phyloP scores from a whole-genome alignment of 2,113 vertebrate genomes.

The Scophthalmus maximus region DNA sequence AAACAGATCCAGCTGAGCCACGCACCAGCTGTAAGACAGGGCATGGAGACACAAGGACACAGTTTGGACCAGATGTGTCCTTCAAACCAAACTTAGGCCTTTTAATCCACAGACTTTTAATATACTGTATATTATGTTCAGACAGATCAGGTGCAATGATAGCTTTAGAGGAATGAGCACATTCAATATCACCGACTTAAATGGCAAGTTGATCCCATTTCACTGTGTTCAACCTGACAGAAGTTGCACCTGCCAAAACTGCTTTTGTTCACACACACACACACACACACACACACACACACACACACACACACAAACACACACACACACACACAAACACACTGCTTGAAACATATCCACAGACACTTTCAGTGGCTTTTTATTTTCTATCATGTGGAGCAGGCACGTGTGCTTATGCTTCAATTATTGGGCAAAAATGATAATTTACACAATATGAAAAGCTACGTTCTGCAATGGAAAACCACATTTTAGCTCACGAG shows the following conservation, averaged over 20 bases:
- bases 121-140: constrained; percentile 53
- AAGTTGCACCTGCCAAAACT: constrained; percentile 40
- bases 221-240: constrained; percentile 34
- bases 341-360: background rate
- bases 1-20: background rate
- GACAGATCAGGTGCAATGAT: constrained; percentile 37
- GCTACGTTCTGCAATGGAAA: constrained; percentile 43
- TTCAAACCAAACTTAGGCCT: constrained; percentile 40
- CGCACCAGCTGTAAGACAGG: background rate
- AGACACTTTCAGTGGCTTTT: constrained; percentile 22
- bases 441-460: constrained; percentile 51
- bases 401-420: constrained; percentile 19
- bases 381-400: constrained; percentile 43
- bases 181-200: constrained; percentile 58
- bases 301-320: no score
- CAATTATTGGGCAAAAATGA: constrained; percentile 54
- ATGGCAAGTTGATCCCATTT: constrained; percentile 55
- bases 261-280: constrained; percentile 25
- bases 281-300: no score
- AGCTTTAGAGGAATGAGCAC: constrained; percentile 44
- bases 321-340: no score
- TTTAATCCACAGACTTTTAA: constrained; percentile 53
- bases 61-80: background rate
- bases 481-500: constrained; percentile 48
- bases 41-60: constrained; percentile 4